Conservation (phyloP, 1,140 invertebrate species). For the Lithobius niger region DNA sequence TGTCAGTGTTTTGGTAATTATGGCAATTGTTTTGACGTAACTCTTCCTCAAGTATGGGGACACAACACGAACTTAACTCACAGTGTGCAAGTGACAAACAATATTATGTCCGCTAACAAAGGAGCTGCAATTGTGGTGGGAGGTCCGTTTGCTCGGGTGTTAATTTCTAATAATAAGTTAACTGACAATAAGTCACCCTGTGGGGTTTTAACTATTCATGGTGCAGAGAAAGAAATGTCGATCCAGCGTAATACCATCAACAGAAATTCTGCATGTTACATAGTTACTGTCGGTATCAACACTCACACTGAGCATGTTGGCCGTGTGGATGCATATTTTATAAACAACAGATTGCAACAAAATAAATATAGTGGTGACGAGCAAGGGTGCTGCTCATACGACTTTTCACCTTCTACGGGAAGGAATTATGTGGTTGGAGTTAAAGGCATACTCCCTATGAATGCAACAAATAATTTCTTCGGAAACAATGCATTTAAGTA, state of each 20-base stretch:
- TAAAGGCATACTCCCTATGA: slow-evolving; percentile 86
- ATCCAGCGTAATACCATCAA: slow-evolving; percentile 58
- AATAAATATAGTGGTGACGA: slow-evolving; percentile 40
- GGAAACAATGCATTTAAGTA: slow-evolving; percentile 74
- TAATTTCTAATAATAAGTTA: slow-evolving; percentile 70
- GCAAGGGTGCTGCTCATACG: neutral
- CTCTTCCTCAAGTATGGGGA: slow-evolving; percentile 84
- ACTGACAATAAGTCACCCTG: slow-evolving; percentile 65
- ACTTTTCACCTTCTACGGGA: slow-evolving; percentile 36
- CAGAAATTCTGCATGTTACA: slow-evolving; percentile 65
- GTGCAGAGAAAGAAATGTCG: slow-evolving; percentile 92
- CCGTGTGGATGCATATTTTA: slow-evolving; percentile 58
- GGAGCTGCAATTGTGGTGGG: slow-evolving; percentile 69
- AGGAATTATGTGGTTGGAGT: slow-evolving; percentile 78
- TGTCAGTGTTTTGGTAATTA: slow-evolving; percentile 42
- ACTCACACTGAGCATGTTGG: slow-evolving; percentile 89
- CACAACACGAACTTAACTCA: slow-evolving; percentile 91
- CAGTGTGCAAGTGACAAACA: slow-evolving; percentile 68
- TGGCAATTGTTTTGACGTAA: slow-evolving; percentile 66
- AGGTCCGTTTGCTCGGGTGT: slow-evolving; percentile 72
- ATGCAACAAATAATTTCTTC: slow-evolving; percentile 79
- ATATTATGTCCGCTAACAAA: slow-evolving; percentile 67
- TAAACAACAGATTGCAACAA: slow-evolving; percentile 58
- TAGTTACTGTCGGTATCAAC: slow-evolving; percentile 75
- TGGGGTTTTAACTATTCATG: slow-evolving; percentile 69